Conservation (phyloP, 2,888 invertebrate genomes). For the Cenopis cana region DNA sequence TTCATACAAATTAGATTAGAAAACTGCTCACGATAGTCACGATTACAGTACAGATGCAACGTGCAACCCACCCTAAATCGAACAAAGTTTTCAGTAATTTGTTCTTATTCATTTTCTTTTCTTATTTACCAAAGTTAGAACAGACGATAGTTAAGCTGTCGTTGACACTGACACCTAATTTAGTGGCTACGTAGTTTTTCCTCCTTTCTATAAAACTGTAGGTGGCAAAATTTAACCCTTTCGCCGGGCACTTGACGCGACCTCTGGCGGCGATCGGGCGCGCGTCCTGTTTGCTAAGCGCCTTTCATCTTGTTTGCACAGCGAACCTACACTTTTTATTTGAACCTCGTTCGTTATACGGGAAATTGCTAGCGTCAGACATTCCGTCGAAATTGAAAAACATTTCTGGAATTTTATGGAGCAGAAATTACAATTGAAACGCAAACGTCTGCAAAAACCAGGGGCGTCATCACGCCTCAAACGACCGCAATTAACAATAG, state of each 20-base stretch:
- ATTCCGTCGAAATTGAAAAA: neutral
- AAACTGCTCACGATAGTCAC: no score
- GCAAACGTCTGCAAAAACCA: constrained; percentile 42
- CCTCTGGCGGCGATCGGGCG: constrained; percentile 31
- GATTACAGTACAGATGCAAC: no score
- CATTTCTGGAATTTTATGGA: neutral
- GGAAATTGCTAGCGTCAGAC: constrained; percentile 15
- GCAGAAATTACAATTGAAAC: constrained; percentile 3
- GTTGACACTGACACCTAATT: neutral
- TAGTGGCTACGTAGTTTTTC: neutral
- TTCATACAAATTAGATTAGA: no score
- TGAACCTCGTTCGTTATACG: constrained; percentile 12
- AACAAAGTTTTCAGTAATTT: no score
- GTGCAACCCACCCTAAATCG: no score
- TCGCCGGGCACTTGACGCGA: constrained; percentile 35
- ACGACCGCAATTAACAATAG: constrained; percentile 58
- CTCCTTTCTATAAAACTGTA: constrained; percentile 3
- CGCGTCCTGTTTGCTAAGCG: constrained; percentile 33
- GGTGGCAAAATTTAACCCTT: constrained; percentile 5
- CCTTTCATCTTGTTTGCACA: constrained; percentile 28
- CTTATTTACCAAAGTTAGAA: neutral
- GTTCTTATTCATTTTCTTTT: neutral
- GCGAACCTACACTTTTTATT: constrained; percentile 19
- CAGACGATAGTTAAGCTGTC: neutral
- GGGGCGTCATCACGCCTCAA: constrained; percentile 55